These are phyloP conservation scores for Eulimnadia texana DNA, from an alignment of 1,140 invertebrate genomes.

Conservation along the genomic window DNA sequence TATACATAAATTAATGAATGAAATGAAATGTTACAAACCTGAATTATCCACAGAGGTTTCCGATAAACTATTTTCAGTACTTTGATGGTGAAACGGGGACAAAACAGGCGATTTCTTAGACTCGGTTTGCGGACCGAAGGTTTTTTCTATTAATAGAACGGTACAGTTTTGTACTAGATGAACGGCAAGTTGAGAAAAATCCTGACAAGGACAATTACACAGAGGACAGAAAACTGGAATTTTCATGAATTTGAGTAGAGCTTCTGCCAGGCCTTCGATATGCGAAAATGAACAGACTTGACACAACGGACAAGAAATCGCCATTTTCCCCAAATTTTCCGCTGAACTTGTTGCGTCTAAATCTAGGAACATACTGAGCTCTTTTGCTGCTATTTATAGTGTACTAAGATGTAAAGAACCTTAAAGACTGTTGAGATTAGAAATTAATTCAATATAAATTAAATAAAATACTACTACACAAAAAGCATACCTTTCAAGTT, in stretches of 20 bases:
- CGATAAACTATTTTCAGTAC: background rate
- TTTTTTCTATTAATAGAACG: background rate
- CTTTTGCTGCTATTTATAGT: no score
- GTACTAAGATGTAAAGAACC: no score
- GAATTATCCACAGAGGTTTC: background rate
- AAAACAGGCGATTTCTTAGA: no score
- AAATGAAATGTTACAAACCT: background rate
- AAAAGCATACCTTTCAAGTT: no score
- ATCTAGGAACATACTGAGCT: no score
- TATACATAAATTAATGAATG: background rate
- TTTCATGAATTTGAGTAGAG: background rate
- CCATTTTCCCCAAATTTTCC: no score
- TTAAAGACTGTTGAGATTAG: no score
- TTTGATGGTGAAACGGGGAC: background rate
- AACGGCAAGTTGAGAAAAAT: background rate
- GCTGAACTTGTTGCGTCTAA: no score
- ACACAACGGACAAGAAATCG: conserved; percentile 10
- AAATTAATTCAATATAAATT: no score
- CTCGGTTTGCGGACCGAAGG: background rate
- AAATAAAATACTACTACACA: no score
- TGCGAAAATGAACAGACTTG: conserved; percentile 1
- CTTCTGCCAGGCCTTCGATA: background rate
- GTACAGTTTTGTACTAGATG: background rate
- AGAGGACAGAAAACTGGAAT: background rate
- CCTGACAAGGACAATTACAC: background rate